Evolutionary conservation across 2,888 invertebrate genomes (phyloP), one percentile per base, ranked within the genome.

Genomic region (Labia minor): DNA sequence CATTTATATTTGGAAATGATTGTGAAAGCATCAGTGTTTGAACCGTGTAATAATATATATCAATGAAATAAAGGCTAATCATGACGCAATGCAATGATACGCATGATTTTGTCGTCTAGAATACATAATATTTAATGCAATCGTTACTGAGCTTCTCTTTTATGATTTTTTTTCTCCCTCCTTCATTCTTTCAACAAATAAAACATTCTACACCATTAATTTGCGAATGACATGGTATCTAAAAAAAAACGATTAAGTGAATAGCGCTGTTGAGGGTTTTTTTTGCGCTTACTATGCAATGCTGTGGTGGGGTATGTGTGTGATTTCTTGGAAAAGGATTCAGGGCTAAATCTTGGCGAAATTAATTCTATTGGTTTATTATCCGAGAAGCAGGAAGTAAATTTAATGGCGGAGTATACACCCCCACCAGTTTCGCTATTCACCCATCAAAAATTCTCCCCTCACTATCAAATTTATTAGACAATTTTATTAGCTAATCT

Each of bases 341-440:
- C 3, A 49, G 49, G 49, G 49, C 26, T 26, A 26, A 8, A 8
- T 26, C 26, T 26, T 26, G 49, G 49, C 14, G 49, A 49, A 49
- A 49, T 49, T 49, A 49, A 49, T 49, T 49, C 49, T 49, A 49
- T 49, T 49, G 49, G 8, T 49, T 49, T 49, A 49, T 49, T 49
- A 49, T 49, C 49, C 49, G 49, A 8, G 49, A 49, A 49, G 49
- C 49, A 49, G 49, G 49, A 49, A 49, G n/a, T 49, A 49, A 49
- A 49, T 49, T 49, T 49, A 49, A 49, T 49, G 49, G 14, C 49
- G 26, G 26, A 26, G 4, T 26, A 26, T 26, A 6, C 26, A 26
- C 16, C 49, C 16, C 49, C 49, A 2, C 16, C 49, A 8, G 6
- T 49, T 10, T 49, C 49, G 3, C 14, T 10, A 49, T 49, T 49